These are phyloP conservation scores for Ecdyonurus torrentis DNA, from an alignment of 2,888 invertebrate species.

Conservation along the genomic window DNA sequence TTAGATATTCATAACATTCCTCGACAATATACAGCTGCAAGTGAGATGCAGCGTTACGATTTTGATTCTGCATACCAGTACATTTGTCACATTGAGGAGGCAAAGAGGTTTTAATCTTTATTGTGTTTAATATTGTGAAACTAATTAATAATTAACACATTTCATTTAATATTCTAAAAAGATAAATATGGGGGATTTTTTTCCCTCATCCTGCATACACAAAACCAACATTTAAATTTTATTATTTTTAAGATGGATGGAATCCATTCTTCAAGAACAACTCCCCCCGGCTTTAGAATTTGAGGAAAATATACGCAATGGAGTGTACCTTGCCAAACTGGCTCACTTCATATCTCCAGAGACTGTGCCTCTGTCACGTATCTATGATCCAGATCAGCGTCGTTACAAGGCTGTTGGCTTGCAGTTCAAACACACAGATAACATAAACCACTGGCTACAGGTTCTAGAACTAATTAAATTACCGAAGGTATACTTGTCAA, in stretches of 20 bases:
- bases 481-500: conserved; percentile 53
- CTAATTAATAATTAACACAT: too few species aligned
- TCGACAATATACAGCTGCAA: too few species aligned
- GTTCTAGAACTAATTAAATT: conserved; percentile 47
- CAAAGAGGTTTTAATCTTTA: conserved; percentile 35
- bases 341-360: conserved; percentile 52
- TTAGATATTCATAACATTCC: too few species aligned
- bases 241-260: conserved; percentile 49
- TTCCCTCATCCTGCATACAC: too few species aligned
- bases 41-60: too few species aligned
- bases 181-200: too few species aligned
- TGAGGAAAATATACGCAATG: conserved; percentile 56
- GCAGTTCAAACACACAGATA: conserved; percentile 65
- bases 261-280: conserved; percentile 46
- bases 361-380: conserved; percentile 43
- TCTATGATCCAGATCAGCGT: conserved; percentile 53
- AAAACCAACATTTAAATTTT: too few species aligned
- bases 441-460: conserved; percentile 55
- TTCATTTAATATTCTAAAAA: too few species aligned
- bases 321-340: conserved; percentile 57
- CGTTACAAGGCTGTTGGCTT: conserved; percentile 44
- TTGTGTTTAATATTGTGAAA: conserved; percentile 7
- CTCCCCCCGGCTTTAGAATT: conserved; percentile 50
- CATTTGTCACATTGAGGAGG: conserved; percentile 60
- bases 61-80: conserved; percentile 73